Conservation (phyloP, 2,113 vertebrate genomes). For the Electrona antarctica region DNA sequence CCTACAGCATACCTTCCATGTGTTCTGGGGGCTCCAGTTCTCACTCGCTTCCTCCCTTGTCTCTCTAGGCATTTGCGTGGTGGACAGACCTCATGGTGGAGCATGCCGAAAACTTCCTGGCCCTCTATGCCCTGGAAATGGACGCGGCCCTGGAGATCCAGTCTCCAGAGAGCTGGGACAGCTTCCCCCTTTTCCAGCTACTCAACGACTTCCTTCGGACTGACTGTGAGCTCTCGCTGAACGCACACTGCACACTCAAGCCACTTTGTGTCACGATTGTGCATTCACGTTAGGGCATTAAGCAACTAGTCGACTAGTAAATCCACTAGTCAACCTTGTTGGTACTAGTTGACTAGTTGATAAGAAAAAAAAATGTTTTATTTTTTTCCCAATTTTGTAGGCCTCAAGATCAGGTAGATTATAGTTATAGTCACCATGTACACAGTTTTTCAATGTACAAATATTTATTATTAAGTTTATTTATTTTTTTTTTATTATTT, state of each 20-base stretch:
- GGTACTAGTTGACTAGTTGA: no score
- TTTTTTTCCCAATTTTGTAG: no score
- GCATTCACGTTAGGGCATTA: not conserved
- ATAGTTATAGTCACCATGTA: no score
- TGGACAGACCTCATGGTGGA: constrained; percentile 99
- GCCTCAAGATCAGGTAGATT: no score
- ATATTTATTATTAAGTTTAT: no score
- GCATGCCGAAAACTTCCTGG: constrained; percentile 97
- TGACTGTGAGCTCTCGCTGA: constrained; percentile 87
- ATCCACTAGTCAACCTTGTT: no score
- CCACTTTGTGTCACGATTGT: no score
- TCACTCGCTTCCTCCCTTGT: constrained; percentile 58
- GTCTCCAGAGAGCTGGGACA: constrained; percentile 98
- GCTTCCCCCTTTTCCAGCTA: constrained; percentile 98
- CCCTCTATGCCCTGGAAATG: constrained; percentile 97
- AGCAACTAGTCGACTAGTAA: no score
- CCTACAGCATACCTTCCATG: not conserved
- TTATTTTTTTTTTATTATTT: no score
- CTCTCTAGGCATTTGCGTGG: constrained; percentile 96
- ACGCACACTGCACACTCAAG: no score
- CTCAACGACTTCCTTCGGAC: constrained; percentile 97
- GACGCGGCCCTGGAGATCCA: constrained; percentile 97
- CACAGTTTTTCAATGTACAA: no score
- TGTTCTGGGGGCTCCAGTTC: not conserved
- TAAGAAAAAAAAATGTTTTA: no score